phyloP scores from a whole-genome alignment of 2,888 invertebrate genomes.

The Agrilus mali region DNA sequence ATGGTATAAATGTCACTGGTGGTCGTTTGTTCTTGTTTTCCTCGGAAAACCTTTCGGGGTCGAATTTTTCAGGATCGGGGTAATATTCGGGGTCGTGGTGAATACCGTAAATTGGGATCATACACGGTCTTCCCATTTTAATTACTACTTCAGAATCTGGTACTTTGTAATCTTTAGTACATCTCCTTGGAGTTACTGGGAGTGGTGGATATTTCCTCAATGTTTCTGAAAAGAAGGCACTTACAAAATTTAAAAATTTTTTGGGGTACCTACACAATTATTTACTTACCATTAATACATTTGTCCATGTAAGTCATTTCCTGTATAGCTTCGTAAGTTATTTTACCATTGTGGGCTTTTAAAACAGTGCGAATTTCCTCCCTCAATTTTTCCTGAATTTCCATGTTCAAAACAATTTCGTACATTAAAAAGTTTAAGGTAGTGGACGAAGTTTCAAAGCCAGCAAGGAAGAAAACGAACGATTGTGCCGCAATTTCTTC shows the following conservation, averaged over 20 bases:
- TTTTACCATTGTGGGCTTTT: constrained; percentile 25
- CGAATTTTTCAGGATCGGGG: constrained; percentile 47
- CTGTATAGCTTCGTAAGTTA: constrained; percentile 35
- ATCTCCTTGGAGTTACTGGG: constrained; percentile 17
- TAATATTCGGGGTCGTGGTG: constrained; percentile 22
- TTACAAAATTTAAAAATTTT: too few relatives aligned
- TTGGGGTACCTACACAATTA: neutral
- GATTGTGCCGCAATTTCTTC: constrained; percentile 17
- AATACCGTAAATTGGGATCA: constrained; percentile 18
- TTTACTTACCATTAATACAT: constrained; percentile 26
- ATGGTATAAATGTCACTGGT: constrained; percentile 41
- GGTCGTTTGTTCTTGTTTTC: constrained; percentile 36
- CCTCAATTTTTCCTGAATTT: constrained; percentile 32
- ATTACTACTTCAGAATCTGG: constrained; percentile 18
- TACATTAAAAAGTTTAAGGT: constrained; percentile 35
- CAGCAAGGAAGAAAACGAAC: constrained; percentile 22
- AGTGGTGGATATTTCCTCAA: constrained; percentile 22
- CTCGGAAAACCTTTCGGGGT: constrained; percentile 45
- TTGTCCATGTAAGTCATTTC: constrained; percentile 38
- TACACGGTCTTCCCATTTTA: constrained; percentile 16
- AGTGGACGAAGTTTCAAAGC: constrained; percentile 30
- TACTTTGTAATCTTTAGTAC: constrained; percentile 18
- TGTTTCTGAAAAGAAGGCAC: constrained; percentile 21
- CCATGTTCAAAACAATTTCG: constrained; percentile 35
- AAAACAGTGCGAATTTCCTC: constrained; percentile 31